A percentile compares a stretch with the other conserved stretches of the same genome.
Evolutionary conservation across 1,140 invertebrate species (phyloP).

Genomic region (Cydia pomonella): DNA sequence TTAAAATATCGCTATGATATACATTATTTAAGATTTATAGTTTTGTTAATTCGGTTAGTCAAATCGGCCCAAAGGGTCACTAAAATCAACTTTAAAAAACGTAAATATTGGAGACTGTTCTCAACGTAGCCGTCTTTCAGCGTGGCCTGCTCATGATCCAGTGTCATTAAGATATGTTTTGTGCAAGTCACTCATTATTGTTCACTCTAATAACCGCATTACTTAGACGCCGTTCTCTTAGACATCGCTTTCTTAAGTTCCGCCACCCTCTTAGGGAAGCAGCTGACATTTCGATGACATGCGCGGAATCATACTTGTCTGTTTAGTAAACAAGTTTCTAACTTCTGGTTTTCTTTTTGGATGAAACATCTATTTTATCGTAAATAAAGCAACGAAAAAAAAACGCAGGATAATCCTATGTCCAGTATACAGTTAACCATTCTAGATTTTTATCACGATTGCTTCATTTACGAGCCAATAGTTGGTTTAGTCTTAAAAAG

Average conservation of each 20-base stretch:
- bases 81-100: too few species aligned
- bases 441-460: background rate
- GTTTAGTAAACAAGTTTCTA: background rate
- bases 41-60: too few species aligned
- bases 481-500: conserved; percentile 4
- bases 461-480: conserved; percentile 2
- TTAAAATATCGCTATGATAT: too few species aligned
- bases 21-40: too few species aligned
- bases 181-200: conserved; percentile 48
- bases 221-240: conserved; percentile 33
- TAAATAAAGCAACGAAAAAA: background rate
- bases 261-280: background rate
- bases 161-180: conserved; percentile 58
- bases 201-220: conserved; percentile 41
- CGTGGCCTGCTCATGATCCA: conserved; percentile 57
- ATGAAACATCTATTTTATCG: conserved; percentile 4
- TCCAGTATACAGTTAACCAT: background rate
- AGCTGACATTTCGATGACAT: background rate
- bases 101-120: background rate
- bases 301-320: background rate
- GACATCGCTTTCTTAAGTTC: background rate
- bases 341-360: background rate
- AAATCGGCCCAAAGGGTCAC: too few species aligned
- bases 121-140: conserved; percentile 52
- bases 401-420: background rate